Conservation (phyloP, 2,797 vertebrate species). For the Steatocranus sp. region DNA sequence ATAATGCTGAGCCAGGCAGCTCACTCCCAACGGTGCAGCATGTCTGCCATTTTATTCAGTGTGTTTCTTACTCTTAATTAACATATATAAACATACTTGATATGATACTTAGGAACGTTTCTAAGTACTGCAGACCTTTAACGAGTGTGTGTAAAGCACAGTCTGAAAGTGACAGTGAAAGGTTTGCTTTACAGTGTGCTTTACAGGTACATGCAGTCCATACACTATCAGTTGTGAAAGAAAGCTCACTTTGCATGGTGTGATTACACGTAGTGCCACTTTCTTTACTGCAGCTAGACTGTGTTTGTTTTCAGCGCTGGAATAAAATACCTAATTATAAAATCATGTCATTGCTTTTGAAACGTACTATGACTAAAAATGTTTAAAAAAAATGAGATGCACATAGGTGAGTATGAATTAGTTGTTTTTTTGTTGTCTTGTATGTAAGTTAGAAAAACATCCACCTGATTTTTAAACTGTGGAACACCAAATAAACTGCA, state of each 20-base stretch:
- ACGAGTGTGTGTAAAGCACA: neutral
- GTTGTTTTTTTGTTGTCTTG: neutral
- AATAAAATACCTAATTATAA: neutral
- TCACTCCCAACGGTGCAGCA: neutral
- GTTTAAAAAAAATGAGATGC: neutral
- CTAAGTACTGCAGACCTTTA: neutral
- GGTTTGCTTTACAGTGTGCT: neutral
- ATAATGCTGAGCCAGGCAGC: neutral
- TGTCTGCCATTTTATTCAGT: neutral
- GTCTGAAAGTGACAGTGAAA: neutral
- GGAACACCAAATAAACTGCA: constrained; percentile 28
- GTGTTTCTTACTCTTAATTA: neutral
- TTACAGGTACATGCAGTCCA: neutral
- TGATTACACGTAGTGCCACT: neutral
- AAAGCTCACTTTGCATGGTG: constrained; percentile 28
- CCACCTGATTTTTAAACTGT: neutral
- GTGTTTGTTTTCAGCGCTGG: neutral
- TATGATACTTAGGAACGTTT: neutral
- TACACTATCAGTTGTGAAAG: neutral
- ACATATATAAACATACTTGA: neutral
- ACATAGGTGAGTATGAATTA: neutral
- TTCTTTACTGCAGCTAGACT: neutral
- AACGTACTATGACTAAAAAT: accelerated
- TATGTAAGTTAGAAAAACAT: neutral
- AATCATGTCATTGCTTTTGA: neutral